Conservation (phyloP, 2,888 invertebrate genomes). For the Stenotaenia linearis region DNA sequence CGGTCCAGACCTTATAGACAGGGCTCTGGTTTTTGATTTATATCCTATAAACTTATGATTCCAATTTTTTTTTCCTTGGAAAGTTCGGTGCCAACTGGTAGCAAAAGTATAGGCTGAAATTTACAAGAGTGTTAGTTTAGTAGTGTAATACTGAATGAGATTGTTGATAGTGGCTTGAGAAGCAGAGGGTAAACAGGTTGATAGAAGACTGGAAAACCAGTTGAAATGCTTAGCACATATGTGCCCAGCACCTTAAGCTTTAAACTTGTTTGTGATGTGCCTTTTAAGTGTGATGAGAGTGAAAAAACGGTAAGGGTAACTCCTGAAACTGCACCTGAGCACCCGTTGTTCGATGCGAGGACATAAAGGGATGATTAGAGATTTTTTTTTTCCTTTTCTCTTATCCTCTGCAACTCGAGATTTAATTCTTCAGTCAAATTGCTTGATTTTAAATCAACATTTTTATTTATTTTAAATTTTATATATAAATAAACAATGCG, state of each 20-base stretch:
- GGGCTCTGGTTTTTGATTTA: slow-evolving; percentile 11
- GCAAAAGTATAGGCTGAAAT: background rate
- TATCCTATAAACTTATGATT: slow-evolving; percentile 10
- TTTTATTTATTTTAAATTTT: background rate
- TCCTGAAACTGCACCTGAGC: slow-evolving; percentile 1
- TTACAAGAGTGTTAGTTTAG: background rate
- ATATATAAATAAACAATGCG: background rate
- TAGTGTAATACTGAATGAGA: background rate
- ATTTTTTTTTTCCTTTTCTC: background rate
- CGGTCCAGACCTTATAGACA: slow-evolving; percentile 19
- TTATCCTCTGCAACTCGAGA: background rate
- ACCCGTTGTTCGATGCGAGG: background rate
- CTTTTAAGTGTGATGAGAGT: slow-evolving; percentile 14
- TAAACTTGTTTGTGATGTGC: slow-evolving; percentile 5
- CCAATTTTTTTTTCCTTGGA: background rate
- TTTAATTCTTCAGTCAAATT: background rate
- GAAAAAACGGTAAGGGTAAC: background rate
- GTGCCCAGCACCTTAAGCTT: background rate
- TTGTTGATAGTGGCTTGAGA: background rate
- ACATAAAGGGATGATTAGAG: background rate
- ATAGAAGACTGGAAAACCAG: background rate
- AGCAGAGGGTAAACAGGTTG: background rate
- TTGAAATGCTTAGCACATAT: slow-evolving; percentile 19
- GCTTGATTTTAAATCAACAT: background rate
- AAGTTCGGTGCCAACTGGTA: background rate